Conservation (phyloP, 1,140 invertebrate genomes). For the Macrotrachela quadricornifera region DNA sequence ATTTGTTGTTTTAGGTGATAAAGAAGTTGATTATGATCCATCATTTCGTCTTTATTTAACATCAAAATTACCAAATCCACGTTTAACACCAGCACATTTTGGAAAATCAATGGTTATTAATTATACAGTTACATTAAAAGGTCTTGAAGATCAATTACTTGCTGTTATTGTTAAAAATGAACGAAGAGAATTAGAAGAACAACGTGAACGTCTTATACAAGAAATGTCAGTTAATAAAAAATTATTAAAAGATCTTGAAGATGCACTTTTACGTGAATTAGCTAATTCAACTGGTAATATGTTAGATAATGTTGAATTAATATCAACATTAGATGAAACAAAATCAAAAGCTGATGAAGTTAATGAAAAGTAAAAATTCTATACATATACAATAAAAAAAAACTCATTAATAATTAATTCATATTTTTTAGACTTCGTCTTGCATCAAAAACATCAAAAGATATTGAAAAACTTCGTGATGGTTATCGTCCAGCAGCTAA, state of each 20-base stretch:
- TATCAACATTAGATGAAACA: constrained; percentile 62
- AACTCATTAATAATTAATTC: too few species aligned
- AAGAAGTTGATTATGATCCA: constrained; percentile 44
- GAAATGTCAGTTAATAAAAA: constrained; percentile 64
- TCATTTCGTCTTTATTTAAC: constrained; percentile 65
- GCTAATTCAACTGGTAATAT: constrained; percentile 64
- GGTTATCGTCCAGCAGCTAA: constrained; percentile 57
- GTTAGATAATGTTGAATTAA: constrained; percentile 62
- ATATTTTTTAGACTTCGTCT: constrained; percentile 23
- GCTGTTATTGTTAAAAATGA: constrained; percentile 62
- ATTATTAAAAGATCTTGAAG: constrained; percentile 53
- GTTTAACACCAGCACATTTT: constrained; percentile 57
- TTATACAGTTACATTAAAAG: constrained; percentile 59
- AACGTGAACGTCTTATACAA: constrained; percentile 47
- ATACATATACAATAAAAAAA: too few species aligned
- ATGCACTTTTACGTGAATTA: constrained; percentile 54
- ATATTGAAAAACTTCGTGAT: constrained; percentile 57
- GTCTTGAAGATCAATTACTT: constrained; percentile 63
- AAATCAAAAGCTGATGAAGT: constrained; percentile 54
- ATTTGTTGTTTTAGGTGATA: constrained; percentile 36
- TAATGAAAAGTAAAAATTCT: constrained; percentile 4
- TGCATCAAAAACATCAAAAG: constrained; percentile 44
- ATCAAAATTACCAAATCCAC: constrained; percentile 63
- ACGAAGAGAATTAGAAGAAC: constrained; percentile 33
- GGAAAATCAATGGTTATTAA: constrained; percentile 68